These are phyloP conservation scores for Hafferia zeledoni DNA, from an alignment of 2,797 vertebrate species.

Conservation along the genomic window DNA sequence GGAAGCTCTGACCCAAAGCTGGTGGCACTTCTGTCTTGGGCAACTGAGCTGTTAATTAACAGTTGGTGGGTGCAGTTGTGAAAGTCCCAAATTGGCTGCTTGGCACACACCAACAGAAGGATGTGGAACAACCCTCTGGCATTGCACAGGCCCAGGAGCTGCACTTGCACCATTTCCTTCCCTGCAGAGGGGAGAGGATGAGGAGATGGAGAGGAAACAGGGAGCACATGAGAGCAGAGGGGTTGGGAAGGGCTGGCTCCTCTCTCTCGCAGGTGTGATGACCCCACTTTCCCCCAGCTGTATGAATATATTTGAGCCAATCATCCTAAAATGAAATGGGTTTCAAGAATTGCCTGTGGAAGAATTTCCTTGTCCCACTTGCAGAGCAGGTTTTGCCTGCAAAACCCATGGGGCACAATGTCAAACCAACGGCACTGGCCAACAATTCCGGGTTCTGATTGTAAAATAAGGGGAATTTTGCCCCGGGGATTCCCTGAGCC, in stretches of 20 bases:
- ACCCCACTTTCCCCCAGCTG: background rate
- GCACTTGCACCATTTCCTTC: slow-evolving; percentile 31
- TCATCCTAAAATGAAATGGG: background rate
- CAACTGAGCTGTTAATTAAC: background rate
- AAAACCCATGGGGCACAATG: background rate
- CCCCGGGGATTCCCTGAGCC: accelerated
- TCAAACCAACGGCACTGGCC: background rate
- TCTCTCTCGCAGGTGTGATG: background rate
- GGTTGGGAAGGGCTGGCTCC: background rate
- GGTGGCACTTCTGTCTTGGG: background rate
- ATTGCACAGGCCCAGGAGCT: background rate
- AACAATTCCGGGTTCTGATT: background rate
- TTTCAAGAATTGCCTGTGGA: background rate
- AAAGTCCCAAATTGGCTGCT: background rate
- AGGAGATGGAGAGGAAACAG: background rate
- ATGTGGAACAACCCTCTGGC: background rate
- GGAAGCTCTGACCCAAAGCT: accelerated
- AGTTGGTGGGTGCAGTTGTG: background rate
- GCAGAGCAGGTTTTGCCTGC: background rate
- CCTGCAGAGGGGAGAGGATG: accelerated
- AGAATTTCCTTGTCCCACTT: background rate
- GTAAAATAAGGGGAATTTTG: background rate
- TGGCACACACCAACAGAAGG: background rate
- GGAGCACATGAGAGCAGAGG: background rate
- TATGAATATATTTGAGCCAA: background rate